Evolutionary conservation across 2,888 invertebrate genomes (phyloP).

Genomic region (Drosophila incognita): DNA sequence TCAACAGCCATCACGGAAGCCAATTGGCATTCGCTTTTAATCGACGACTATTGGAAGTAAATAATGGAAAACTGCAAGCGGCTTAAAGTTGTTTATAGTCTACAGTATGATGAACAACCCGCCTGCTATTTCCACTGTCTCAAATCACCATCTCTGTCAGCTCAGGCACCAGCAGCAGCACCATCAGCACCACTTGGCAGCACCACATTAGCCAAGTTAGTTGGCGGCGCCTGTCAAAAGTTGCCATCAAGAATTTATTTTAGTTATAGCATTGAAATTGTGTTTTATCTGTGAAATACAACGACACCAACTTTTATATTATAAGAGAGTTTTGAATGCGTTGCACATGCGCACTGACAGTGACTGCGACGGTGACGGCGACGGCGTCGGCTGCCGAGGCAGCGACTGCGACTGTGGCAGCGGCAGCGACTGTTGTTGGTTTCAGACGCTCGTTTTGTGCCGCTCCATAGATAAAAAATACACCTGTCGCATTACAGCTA

Average conservation of each 20-base stretch:
- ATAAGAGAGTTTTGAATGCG: conserved; percentile 70
- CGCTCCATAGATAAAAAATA: conserved; percentile 82
- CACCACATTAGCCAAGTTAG: conserved; percentile 15
- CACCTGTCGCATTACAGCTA: conserved; percentile 84
- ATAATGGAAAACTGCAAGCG: conserved; percentile 63
- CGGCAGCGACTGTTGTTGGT: conserved; percentile 16
- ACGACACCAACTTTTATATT: conserved; percentile 55
- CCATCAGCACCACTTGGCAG: not conserved
- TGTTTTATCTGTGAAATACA: conserved; percentile 27
- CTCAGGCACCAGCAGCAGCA: not conserved
- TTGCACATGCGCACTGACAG: conserved; percentile 69
- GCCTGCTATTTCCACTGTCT: conserved; percentile 27
- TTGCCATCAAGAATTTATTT: conserved; percentile 73
- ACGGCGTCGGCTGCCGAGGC: conserved; percentile 4
- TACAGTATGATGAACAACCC: conserved; percentile 53
- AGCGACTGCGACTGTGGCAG: conserved; percentile 20
- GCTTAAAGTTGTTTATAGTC: conserved; percentile 39
- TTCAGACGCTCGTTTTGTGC: conserved; percentile 64
- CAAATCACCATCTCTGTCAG: conserved; percentile 3
- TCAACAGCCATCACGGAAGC: conserved; percentile 64
- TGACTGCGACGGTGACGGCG: not conserved
- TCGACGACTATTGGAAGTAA: conserved; percentile 60
- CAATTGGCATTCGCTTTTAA: conserved; percentile 56
- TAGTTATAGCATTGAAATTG: conserved; percentile 72
- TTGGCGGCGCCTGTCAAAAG: conserved; percentile 70